Evolutionary conservation across 2,113 vertebrate species (phyloP), one percentile per base, ranked within the genome.

Genomic region (Semnornis frantzii): DNA sequence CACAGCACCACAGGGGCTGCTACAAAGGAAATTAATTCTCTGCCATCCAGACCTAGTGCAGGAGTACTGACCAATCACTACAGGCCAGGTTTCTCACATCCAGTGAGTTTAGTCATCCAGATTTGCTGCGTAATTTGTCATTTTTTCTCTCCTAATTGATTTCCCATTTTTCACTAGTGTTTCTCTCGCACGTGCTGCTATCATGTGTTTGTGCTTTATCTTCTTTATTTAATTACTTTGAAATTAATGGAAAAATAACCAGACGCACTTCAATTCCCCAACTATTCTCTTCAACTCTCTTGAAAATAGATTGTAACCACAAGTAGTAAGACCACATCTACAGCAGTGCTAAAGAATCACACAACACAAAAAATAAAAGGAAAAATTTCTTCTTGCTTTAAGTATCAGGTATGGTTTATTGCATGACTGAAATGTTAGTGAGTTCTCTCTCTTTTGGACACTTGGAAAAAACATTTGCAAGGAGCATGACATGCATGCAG

Each of bases 181-280:
- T 82, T 85, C n/a, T 89, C 42, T 59, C 46, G 30, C 15, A 8
- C 87, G 60, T 31, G 44, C 37, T 85, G 42, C 78, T 12, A 30
- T 58, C 30, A 50, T 1, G 0, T 90, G 79, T 46, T 52, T 21
- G 3, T 81, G 57, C 25, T 87, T 82, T 55, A 42, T 58, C 39
- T 76, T 91, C 46, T 84, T 81, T 33, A 58, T 81, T 85, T 88
- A 68, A 58, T 81, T 83, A 27, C 68, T 30, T 25, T 54, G 58
- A 68, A 93, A 83, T 85, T 44, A 82, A 54, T 77, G 52, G 66
- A 55, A 31, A 31, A 46, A 46, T 37, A 76, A 55, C 59, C 64
- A 60, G 59, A 68, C 33, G 54, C 34, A 10, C 11, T 84, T 88
- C 7, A 5, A 55, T 72, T 93, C 39, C 30, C 30, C 15, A 59